Evolutionary conservation across 2,888 invertebrate species (phyloP).

Genomic region (Drosophila acutilabella): DNA sequence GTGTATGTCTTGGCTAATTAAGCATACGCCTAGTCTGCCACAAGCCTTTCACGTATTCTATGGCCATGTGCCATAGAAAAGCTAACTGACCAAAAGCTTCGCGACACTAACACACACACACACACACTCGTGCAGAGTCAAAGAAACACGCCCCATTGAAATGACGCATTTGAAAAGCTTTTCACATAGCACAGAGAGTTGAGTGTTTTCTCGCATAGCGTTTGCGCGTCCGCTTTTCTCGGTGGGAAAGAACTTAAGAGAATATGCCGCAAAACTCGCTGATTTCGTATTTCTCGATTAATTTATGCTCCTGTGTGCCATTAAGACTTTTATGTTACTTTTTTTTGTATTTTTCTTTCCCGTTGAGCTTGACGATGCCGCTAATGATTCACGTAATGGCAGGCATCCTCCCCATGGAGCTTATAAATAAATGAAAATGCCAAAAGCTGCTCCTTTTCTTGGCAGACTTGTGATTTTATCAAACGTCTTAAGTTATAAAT

Average conservation of each 20-base stretch:
- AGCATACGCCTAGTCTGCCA: slow-evolving; percentile 11
- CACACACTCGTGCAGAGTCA: neutral
- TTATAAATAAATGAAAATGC: slow-evolving; percentile 13
- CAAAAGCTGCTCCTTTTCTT: neutral
- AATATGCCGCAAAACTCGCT: slow-evolving; percentile 2
- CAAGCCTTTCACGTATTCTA: slow-evolving; percentile 8
- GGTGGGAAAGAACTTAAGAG: neutral
- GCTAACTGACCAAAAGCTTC: slow-evolving; percentile 40
- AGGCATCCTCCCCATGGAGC: neutral
- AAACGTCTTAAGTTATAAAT: neutral
- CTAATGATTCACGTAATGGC: slow-evolving; percentile 14
- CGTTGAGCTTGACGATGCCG: neutral
- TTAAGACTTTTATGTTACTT: slow-evolving; percentile 11
- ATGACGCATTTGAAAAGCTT: slow-evolving; percentile 40
- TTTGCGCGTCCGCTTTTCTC: slow-evolving; percentile 27
- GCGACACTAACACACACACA: slow-evolving; percentile 1
- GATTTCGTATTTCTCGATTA: slow-evolving; percentile 11
- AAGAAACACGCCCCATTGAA: slow-evolving; percentile 12
- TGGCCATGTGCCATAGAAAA: slow-evolving; percentile 22
- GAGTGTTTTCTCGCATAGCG: neutral
- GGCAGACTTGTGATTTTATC: neutral
- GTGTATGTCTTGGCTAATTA: slow-evolving; percentile 54
- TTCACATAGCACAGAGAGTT: neutral
- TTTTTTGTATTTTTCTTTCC: neutral
- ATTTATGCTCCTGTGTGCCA: slow-evolving; percentile 31